A percentile compares a stretch with the other conserved stretches of the same genome.
phyloP scores from a whole-genome alignment of 2,888 invertebrate species.

The Neuroscelio doddi region DNA sequence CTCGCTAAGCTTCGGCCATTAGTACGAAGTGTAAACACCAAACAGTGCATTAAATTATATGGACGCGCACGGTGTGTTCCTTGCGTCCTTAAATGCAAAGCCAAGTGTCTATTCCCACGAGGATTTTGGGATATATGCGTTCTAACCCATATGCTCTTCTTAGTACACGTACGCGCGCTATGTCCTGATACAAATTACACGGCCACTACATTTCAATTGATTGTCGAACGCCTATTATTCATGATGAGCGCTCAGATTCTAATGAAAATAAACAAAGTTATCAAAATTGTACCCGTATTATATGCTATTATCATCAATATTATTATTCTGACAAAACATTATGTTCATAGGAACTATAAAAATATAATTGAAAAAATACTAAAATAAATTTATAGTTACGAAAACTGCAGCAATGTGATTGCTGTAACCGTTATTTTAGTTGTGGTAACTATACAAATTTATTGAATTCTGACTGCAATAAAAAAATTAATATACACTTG shows the following conservation, averaged over 20 bases:
- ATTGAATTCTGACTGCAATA: too few relatives aligned
- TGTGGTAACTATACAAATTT: too few relatives aligned
- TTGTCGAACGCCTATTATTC: constrained; percentile 23
- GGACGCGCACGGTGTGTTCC: constrained; percentile 46
- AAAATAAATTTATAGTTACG: too few relatives aligned
- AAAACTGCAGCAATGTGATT: too few relatives aligned
- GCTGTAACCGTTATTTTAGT: too few relatives aligned
- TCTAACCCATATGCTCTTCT: constrained; percentile 33
- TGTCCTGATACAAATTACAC: constrained; percentile 40
- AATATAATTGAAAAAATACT: too few relatives aligned
- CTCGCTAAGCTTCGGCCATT: constrained; percentile 70
- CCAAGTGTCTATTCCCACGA: constrained; percentile 71
- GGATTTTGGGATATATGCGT: constrained; percentile 58
- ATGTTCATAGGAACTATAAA: too few relatives aligned
- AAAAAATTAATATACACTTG: too few relatives aligned
- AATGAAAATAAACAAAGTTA: constrained; percentile 4
- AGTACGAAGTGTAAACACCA: constrained; percentile 70
- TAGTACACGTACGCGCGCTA: constrained; percentile 18
- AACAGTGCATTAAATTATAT: constrained; percentile 68
- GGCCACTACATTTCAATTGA: constrained; percentile 36
- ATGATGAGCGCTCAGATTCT: constrained; percentile 18
- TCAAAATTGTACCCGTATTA: too few relatives aligned
- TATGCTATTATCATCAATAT: too few relatives aligned
- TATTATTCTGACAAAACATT: not conserved
- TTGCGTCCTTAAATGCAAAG: constrained; percentile 61